Conservation (phyloP, 2,797 vertebrate species). For the Macropodus opercularis region DNA sequence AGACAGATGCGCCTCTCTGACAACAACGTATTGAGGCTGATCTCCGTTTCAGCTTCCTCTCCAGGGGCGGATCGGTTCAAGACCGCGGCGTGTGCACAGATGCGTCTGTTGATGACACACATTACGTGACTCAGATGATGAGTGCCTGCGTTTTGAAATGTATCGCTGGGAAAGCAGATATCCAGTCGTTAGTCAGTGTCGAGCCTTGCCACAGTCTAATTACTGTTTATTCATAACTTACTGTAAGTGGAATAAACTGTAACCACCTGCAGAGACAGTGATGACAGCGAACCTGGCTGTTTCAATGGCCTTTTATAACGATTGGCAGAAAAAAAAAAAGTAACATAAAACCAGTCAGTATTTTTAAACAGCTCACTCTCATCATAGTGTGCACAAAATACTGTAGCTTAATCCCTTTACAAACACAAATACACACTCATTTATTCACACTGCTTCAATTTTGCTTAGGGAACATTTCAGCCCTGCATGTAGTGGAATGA, state of each 20-base stretch:
- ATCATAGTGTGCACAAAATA: conserved; percentile 71
- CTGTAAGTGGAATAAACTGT: not conserved
- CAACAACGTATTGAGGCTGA: conserved; percentile 6
- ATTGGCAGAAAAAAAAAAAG: conserved; percentile 54
- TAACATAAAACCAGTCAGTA: conserved; percentile 58
- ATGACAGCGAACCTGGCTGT: conserved; percentile 24
- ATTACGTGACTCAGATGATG: no score
- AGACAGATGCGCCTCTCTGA: not conserved
- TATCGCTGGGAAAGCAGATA: not conserved
- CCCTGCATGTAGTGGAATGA: conserved; percentile 50
- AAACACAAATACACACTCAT: conserved; percentile 19
- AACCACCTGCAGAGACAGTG: not conserved
- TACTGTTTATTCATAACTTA: not conserved
- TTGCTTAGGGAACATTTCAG: conserved; percentile 39
- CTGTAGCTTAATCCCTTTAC: conserved; percentile 68
- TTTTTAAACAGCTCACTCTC: conserved; percentile 65
- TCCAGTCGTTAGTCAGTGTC: not conserved
- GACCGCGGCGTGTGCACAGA: not conserved
- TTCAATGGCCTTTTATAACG: conserved; percentile 65
- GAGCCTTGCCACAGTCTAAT: not conserved
- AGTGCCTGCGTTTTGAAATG: no score
- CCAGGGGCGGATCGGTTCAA: conserved; percentile 15
- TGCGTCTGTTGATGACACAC: conserved; percentile 18
- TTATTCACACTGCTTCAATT: conserved; percentile 38
- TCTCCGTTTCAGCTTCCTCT: conserved; percentile 29